A percentile compares a stretch with the other conserved stretches of the same genome.
Conservation (phyloP, 2,113 vertebrate species). For the Pristiophorus japonicus region DNA sequence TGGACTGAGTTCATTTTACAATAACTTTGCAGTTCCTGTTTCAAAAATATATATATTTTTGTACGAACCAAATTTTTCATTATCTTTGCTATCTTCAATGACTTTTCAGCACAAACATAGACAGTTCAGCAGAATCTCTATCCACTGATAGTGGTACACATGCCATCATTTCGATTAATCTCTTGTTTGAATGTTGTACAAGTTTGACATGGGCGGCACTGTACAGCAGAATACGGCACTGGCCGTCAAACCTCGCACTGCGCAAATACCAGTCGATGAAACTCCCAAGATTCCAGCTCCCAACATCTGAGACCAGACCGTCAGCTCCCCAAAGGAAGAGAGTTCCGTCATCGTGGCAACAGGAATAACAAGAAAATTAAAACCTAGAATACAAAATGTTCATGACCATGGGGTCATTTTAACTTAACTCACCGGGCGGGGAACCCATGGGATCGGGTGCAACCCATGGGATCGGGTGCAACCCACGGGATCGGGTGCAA, state of each 20-base stretch:
- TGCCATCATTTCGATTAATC: neutral
- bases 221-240: neutral
- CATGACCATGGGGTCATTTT: neutral
- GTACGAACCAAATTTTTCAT: too few species aligned
- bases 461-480: too few species aligned
- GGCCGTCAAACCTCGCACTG: neutral
- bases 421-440: neutral
- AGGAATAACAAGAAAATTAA: neutral
- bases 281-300: neutral
- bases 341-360: neutral
- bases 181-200: neutral
- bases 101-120: neutral
- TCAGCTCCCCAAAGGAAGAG: neutral
- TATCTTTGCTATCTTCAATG: neutral
- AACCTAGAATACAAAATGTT: neutral
- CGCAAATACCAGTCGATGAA: neutral
- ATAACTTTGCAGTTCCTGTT: neutral
- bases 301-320: neutral
- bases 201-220: neutral
- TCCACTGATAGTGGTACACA: neutral
- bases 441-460: neutral
- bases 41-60: neutral
- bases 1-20: neutral
- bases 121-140: neutral
- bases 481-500: too few species aligned